Evolutionary conservation across 1,140 invertebrate species (phyloP), one percentile per base, ranked within the genome.

Genomic region (Berghia stephanieae): DNA sequence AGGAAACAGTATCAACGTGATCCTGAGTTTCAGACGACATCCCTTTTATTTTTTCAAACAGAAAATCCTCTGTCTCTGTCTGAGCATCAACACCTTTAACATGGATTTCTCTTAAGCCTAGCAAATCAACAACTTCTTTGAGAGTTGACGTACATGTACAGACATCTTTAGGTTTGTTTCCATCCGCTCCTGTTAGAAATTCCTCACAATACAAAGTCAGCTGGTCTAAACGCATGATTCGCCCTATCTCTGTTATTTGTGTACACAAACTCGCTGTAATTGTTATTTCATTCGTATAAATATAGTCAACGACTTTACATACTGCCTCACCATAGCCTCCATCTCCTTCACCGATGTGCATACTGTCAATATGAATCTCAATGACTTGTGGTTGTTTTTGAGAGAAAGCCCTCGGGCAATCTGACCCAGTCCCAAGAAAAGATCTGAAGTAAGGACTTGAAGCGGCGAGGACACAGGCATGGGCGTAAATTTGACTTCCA

Each of bases 381-480:
- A 89, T 88, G 18, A 89, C 81, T 77, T 90, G 86, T 24, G 88
- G 85, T 1, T 74, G 79, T 79, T 86, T 88, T 66, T 88, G 85
- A 18, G 86, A 87, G 68, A 87, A 89, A 31, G 81, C 82, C 74
- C 86, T 80, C 1, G 84, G 85, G 10, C 80, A 49, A 67, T 87
- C 84, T 69, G 83, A 77, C 4, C 81, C 81, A 13, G 79, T 75
- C n/a, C 86, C 81, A 18, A 89, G 81, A 52, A 89, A 83, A 10
- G 84, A 80, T 63, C 83, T 82, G 68, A 90, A 87, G 83, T 89
- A 89, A 2, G 88, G 85, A 80, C 88, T 89, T 44, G 86, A 85
- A 18, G 88, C 84, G 6, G 88, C 86, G 36, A 90, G 71, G 42
- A 90, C 84, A 77, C 88, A 89, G n/a, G 89, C 89, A 83, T 90